Base-by-base conservation (phyloP, 2,113 vertebrate genomes). In the Leptocoma aspasia region DNA sequence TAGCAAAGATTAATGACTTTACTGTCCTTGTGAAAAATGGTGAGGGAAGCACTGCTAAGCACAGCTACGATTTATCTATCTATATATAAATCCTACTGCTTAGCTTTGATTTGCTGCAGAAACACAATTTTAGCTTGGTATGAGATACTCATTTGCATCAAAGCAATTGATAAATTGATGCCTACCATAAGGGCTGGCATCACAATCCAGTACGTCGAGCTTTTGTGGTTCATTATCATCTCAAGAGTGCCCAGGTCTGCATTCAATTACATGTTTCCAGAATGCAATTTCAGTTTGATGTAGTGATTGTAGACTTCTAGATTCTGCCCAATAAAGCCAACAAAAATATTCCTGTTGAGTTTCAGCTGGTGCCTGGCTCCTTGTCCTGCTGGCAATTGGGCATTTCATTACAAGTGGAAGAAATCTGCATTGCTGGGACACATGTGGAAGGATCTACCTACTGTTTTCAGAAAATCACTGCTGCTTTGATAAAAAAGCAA, bases 81-180 rank as follows among this genome's bases (percentile, higher is more conserved):
- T 87, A 21, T 57, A 39, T 30, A 39, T n/a, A 76, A 83, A 80
- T 88, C 61, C 54, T 81, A 52, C 33, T 53, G 27, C 45, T 90
- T 33, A 86, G 78, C 73, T 91, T 79, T 90, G 68, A 93, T 92
- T 86, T 96, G 79, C 68, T 90, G 64, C 37, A 68, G 60, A 91
- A 82, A 71, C 47, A 91, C 30, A 68, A 70, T 88, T 92, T 56
- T 63, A 93, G 35, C 30, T 24, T 68, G 30, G 82, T 70, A 41
- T 6, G n/a, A 60, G 60, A 80, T 17, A 37, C 47, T 82, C 6
- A 61, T 85, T 91, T 91, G 33, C 82, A 96, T 65, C 52, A 73
- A 85, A 63, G 79, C 70, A 78, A 92, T 81, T 95, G 93, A 94
- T 75, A 94, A 96, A 94, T 88, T 85, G 76, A 83, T 88, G 75